Percentiles rank a stretch among this genome's conserved stretches.
Conservation (phyloP, 2,888 invertebrate species). For the Drosophila affinis region DNA sequence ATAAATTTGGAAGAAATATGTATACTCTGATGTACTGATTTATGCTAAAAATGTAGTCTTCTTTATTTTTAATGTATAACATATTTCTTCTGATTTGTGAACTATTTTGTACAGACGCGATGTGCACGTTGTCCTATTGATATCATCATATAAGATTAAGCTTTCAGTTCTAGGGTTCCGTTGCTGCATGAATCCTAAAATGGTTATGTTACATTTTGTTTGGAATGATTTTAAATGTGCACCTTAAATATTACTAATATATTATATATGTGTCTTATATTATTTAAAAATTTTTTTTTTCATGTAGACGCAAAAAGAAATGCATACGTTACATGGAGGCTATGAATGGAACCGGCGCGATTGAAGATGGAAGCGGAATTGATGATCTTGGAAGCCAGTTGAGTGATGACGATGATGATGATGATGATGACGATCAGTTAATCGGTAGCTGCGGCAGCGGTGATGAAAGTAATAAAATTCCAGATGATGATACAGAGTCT, state of each 20-base stretch:
- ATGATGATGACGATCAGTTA: constrained; percentile 86
- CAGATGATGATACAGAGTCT: constrained; percentile 88
- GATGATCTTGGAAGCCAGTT: constrained; percentile 71
- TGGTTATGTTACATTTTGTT: constrained; percentile 7
- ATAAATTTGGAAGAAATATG: background rate
- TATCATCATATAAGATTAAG: background rate
- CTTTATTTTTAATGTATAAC: background rate
- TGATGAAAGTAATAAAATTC: constrained; percentile 86
- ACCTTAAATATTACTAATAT: constrained; percentile 6
- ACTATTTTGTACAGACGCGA: background rate
- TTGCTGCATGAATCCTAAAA: constrained; percentile 7
- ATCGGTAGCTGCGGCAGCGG: constrained; percentile 93
- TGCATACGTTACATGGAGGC: constrained; percentile 98
- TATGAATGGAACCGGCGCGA: constrained; percentile 84
- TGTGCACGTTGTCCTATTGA: background rate
- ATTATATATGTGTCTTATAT: background rate
- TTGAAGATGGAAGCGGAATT: constrained; percentile 86
- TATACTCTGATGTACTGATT: background rate
- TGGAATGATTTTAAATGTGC: background rate
- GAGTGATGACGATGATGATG: constrained; percentile 78
- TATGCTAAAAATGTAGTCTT: background rate
- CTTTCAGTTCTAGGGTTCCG: background rate
- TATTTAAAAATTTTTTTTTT: constrained; percentile 8
- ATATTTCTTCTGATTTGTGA: background rate
- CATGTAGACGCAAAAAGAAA: constrained; percentile 95